phyloP scores from a whole-genome alignment of 2,113 vertebrate species.

The Chascanopsetta lugubris region DNA sequence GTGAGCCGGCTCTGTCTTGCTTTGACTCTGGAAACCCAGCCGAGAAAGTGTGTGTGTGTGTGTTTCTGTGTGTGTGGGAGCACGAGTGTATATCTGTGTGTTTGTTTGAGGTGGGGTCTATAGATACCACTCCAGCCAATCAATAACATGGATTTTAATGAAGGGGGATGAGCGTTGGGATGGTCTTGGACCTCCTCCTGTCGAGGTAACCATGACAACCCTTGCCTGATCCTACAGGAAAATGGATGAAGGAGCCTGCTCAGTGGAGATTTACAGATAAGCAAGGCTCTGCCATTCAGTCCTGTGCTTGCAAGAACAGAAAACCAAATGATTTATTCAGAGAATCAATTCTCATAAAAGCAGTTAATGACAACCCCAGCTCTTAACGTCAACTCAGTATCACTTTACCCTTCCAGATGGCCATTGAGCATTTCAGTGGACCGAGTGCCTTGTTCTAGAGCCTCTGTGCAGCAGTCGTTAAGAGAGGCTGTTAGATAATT shows the following conservation, averaged over 20 bases:
- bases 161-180: constrained; percentile 33
- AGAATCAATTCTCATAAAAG: neutral
- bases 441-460: constrained; percentile 14
- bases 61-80: too few relatives aligned
- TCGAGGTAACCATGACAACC: constrained; percentile 74
- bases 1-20: constrained; percentile 5
- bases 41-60: constrained; percentile 18
- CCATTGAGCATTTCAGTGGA: neutral
- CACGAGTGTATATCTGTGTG: too few relatives aligned
- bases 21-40: constrained; percentile 40
- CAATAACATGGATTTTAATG: constrained; percentile 59
- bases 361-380: neutral
- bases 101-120: neutral
- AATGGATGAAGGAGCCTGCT: constrained; percentile 24
- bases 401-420: neutral
- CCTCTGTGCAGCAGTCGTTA: constrained; percentile 2
- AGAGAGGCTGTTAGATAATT: neutral
- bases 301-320: neutral
- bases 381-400: neutral
- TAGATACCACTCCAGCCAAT: constrained; percentile 48
- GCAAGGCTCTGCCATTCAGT: neutral
- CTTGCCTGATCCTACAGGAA: constrained; percentile 45
- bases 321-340: neutral
- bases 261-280: constrained; percentile 24
- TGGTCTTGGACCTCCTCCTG: constrained; percentile 46